Conservation (phyloP, 1,140 invertebrate species). For the Apis cerana region DNA sequence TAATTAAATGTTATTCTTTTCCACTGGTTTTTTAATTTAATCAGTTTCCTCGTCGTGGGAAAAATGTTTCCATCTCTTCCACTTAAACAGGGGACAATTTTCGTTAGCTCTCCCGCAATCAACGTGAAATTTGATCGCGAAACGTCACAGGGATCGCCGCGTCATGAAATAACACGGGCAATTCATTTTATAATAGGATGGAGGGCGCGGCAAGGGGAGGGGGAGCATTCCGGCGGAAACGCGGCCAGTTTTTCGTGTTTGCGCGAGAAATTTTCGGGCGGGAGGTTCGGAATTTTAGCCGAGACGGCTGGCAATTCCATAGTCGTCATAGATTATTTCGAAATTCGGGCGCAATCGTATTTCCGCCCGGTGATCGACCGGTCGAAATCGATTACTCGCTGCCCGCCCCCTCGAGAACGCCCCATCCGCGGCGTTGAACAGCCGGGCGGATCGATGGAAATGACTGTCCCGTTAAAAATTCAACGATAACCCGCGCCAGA, state of each 20-base stretch:
- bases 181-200: conserved; percentile 21
- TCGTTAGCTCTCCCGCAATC: not conserved
- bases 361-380: conserved; percentile 37
- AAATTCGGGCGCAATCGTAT: conserved; percentile 41
- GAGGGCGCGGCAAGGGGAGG: not conserved
- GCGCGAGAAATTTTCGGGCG: conserved; percentile 8
- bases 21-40: not conserved
- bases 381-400: conserved; percentile 9
- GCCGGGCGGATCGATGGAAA: conserved; percentile 35
- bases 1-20: no score
- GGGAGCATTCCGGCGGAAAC: not conserved
- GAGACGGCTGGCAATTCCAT: conserved; percentile 26
- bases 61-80: not conserved
- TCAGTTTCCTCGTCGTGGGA: not conserved
- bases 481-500: conserved; percentile 40
- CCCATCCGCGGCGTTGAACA: not conserved
- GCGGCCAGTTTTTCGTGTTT: conserved; percentile 36
- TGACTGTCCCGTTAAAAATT: conserved; percentile 51
- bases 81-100: not conserved
- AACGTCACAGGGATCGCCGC: not conserved
- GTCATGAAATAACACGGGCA: conserved; percentile 4
- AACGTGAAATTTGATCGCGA: not conserved
- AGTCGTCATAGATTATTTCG: conserved; percentile 46
- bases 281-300: not conserved
- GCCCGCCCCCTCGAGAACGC: not conserved